Base-by-base conservation (phyloP, 1,140 invertebrate species). In the Hylyphantes graminicola region DNA sequence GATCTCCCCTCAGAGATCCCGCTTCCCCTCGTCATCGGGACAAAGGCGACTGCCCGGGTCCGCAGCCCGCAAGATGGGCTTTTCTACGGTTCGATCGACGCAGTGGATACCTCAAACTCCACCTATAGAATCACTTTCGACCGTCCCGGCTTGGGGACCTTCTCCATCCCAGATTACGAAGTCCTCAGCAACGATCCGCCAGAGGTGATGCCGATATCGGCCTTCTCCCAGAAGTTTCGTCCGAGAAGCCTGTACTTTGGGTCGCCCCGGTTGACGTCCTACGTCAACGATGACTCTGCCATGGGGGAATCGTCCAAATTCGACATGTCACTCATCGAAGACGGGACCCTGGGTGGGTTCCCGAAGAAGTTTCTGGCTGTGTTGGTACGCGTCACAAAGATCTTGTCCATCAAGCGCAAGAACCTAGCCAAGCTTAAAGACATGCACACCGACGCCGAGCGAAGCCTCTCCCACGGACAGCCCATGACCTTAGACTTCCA, bases 111-210 rank as follows among this genome's bases (percentile, higher is more conserved):
- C 2, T 94, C 96, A 7, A 97, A 97, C 88, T 97, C 97, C 88
- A 97, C 96, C n/a, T 99, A 99, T 89, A 92, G 98, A 87, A 96
- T 99, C 79, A 97, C 96, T 0, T 99, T 99, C 91, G 97, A 99
- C 89, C 92, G 97, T 83, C 93, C 93, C 63, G 97, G 96, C 13
- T 91, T 99, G 51, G 97, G 97, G 7, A 98, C 97, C 12, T 96
- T 98, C 89, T 98, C 97, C 77, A 95, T 99, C 78, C 96, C 96
- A 17, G 97, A 99, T 91, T 98, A 94, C 91, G 97, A 98, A 93
- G 97, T 99, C 86, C 90, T 98, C 89, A 97, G 96, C 19, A 96
- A 96, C 90, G 96, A 98, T 87, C 93, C 94, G 61, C 94, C 95
- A 55, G 96, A 98, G 89, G 97, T 96, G 54, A 94, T 98, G 88